Evolutionary conservation across 2,113 vertebrate species (phyloP), one percentile per base, ranked within the genome.

Genomic region (Eretmochelys imbricata): DNA sequence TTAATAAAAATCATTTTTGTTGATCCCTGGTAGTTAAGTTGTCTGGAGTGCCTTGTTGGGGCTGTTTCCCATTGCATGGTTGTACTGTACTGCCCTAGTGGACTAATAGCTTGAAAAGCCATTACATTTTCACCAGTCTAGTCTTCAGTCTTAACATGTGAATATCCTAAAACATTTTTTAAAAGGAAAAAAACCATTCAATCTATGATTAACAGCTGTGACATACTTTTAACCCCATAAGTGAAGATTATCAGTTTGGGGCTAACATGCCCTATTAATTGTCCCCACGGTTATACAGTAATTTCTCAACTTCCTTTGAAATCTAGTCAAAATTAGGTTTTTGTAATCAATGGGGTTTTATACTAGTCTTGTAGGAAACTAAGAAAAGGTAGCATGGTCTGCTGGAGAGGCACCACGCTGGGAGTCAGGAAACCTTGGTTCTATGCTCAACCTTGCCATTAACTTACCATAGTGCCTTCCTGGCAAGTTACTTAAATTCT

Each of bases 381-480:
- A 48, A 42, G 49, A 42, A 50, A 11, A 31, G 2, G 48, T 53
- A 50, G 27, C 10, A 22, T 22, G 27, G 27, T 46, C 10, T 9
- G 2, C 17, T 35, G 84, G 7, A 14, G 13, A 1, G 10, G 1
- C 54, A 38, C 13, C 13, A 0, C 0, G 1, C 8, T 48, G 17
- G n/a, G 51, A 83, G 17, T 0, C 9, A 25, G n/a, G 19, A 29
- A 13, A 55, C 53, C 83, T 1, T 7, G 8, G 27, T 35, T 55
- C 8, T 20, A 1, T 0, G 50, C 50, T 17, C 38, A 65, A 35
- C 62, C 29, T 35, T 65, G 29, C 10, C 10, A 65, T 35, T 17
- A 65, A 17, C 27, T 59, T 27, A 59, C 12, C 57, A 59, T 59
- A 12, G 57, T 65, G 31, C 35, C 31, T 65, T 65, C n/a, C 8